These are phyloP conservation scores for Megamerina dolium DNA, from an alignment of 2,888 invertebrate species.

Conservation along the genomic window DNA sequence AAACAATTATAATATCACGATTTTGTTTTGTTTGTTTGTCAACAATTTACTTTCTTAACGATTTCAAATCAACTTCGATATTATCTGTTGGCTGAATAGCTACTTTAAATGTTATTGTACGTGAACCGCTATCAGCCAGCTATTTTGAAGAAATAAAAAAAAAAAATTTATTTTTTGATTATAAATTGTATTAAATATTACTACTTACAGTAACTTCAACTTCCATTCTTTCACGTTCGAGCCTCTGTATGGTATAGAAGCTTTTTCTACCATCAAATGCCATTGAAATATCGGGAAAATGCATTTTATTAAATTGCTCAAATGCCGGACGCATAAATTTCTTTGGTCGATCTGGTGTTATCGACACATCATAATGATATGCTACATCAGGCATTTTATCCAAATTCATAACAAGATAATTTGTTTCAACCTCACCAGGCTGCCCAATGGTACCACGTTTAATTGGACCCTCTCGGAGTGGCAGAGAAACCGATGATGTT, in stretches of 20 bases:
- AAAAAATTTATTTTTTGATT: not conserved
- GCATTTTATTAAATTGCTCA: conserved; percentile 36
- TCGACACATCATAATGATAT: conserved; percentile 77
- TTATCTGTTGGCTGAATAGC: conserved; percentile 35
- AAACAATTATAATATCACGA: not conserved
- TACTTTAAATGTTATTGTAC: conserved; percentile 28
- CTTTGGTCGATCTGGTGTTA: conserved; percentile 65
- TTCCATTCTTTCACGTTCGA: conserved; percentile 18
- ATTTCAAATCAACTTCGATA: conserved; percentile 31
- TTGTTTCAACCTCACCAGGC: conserved; percentile 53
- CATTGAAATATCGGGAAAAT: conserved; percentile 51
- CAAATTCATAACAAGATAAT: conserved; percentile 59
- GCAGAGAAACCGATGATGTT: not conserved
- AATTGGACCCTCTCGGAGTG: conserved; percentile 17
- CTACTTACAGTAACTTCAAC: conserved; percentile 32
- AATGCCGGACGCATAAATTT: conserved; percentile 55
- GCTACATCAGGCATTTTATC: conserved; percentile 48
- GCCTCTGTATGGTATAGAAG: conserved; percentile 50
- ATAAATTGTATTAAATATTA: not conserved
- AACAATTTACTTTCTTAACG: conserved; percentile 32
- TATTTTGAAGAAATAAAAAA: conserved; percentile 11
- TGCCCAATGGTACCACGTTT: conserved; percentile 46
- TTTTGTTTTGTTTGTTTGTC: not conserved
- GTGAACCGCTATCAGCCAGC: conserved; percentile 29
- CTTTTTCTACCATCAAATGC: conserved; percentile 72